Conservation (phyloP, 2,888 invertebrate species). For the Listrodromus nycthemerus region DNA sequence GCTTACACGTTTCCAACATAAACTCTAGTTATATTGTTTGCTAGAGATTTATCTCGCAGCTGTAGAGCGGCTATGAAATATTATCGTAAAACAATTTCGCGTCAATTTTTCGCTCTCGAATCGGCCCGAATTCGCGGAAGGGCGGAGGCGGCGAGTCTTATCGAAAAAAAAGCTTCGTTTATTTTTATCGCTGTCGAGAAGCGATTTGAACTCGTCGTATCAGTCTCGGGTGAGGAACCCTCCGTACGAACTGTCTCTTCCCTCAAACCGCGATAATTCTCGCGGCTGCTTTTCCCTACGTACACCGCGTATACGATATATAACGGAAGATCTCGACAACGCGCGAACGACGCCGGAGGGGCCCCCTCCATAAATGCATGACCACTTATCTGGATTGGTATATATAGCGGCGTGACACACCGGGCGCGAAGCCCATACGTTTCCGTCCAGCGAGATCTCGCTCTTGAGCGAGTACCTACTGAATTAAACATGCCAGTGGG, state of each 20-base stretch:
- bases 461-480: constrained; percentile 76
- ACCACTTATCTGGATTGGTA: constrained; percentile 84
- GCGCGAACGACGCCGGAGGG: constrained; percentile 20
- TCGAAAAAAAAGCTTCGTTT: not conserved
- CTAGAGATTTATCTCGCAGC: not conserved
- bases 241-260: not conserved
- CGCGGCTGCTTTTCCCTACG: constrained; percentile 15
- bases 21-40: not conserved
- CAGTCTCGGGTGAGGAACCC: not conserved
- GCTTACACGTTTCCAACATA: too few relatives aligned
- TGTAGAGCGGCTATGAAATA: not conserved
- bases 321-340: constrained; percentile 25
- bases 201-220: constrained; percentile 35
- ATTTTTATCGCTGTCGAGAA: constrained; percentile 12
- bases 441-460: constrained; percentile 70
- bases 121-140: not conserved
- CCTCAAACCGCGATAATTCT: constrained; percentile 39
- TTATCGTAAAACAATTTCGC: constrained; percentile 16
- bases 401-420: constrained; percentile 75
- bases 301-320: constrained; percentile 3
- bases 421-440: constrained; percentile 75
- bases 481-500: constrained; percentile 81
- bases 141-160: not conserved
- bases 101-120: not conserved
- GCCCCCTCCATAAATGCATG: constrained; percentile 83